These are phyloP conservation scores for Habroteleia sp. DNA, from an alignment of 2,888 invertebrate genomes.

Conservation along the genomic window DNA sequence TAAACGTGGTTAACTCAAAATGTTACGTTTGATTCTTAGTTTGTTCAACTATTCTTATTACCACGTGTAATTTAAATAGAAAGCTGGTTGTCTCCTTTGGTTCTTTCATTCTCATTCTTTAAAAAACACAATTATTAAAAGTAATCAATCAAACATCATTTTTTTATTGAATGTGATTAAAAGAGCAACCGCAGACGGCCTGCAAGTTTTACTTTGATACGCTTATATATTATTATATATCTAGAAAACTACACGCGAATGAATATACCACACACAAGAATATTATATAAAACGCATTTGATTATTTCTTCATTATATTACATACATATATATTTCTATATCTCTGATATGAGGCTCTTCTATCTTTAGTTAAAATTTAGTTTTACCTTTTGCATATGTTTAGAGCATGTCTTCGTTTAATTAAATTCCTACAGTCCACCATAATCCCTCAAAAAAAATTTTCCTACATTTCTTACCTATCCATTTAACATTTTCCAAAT, in stretches of 20 bases:
- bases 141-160: background rate
- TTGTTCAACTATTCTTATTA: slow-evolving; percentile 74
- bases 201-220: slow-evolving; percentile 52
- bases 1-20: slow-evolving; percentile 77
- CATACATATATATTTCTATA: slow-evolving; percentile 75
- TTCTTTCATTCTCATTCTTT: slow-evolving; percentile 11
- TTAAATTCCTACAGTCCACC: slow-evolving; percentile 72
- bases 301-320: slow-evolving; percentile 70
- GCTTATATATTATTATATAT: slow-evolving; percentile 66
- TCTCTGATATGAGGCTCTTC: slow-evolving; percentile 81
- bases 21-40: slow-evolving; percentile 73
- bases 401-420: slow-evolving; percentile 81
- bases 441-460: slow-evolving; percentile 37
- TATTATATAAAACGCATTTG: slow-evolving; percentile 70
- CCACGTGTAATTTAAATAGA: slow-evolving; percentile 72
- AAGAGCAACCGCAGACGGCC: slow-evolving; percentile 18
- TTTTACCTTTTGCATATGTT: slow-evolving; percentile 81
- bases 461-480: slow-evolving; percentile 1
- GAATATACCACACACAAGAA: slow-evolving; percentile 72
- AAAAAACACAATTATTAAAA: background rate
- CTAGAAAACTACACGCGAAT: slow-evolving; percentile 73
- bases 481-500: background rate
- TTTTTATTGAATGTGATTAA: slow-evolving; percentile 20
- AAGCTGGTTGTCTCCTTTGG: slow-evolving; percentile 52
- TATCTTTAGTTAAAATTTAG: slow-evolving; percentile 81